phyloP scores from a whole-genome alignment of 2,797 vertebrate species.

The Semotilus atromaculatus region DNA sequence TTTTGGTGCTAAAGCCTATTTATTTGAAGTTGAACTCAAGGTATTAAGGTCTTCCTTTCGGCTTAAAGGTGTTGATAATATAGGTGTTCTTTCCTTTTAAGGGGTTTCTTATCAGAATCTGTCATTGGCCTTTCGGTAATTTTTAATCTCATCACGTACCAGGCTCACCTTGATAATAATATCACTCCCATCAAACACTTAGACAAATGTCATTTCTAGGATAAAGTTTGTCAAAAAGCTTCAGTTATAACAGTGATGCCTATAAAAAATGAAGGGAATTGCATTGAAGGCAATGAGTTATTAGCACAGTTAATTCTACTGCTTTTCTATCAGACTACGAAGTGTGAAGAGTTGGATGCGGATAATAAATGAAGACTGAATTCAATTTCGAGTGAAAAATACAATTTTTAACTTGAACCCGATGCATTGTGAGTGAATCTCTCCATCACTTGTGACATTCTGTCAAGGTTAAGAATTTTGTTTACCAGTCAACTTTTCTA shows the following conservation, averaged over 20 bases:
- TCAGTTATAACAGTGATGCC: not conserved
- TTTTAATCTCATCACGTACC: conserved; percentile 23
- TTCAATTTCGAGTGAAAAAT: conserved; percentile 26
- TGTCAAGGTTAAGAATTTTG: conserved; percentile 40
- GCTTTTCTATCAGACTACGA: conserved; percentile 26
- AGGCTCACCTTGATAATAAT: conserved; percentile 23
- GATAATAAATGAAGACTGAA: conserved; percentile 33
- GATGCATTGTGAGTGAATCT: conserved; percentile 19
- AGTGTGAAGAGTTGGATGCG: conserved; percentile 9
- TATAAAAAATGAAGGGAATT: conserved; percentile 1
- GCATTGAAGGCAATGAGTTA: conserved; percentile 27
- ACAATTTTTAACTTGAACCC: not conserved
- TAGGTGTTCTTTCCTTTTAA: conserved; percentile 20
- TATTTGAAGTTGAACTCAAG: conserved; percentile 28
- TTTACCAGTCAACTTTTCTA: conserved; percentile 38
- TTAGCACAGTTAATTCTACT: not conserved
- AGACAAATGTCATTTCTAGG: conserved; percentile 6
- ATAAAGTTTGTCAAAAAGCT: conserved; percentile 20
- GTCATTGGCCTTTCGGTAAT: not conserved
- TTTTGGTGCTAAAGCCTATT: conserved; percentile 25
- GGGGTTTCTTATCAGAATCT: not conserved
- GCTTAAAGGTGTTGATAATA: not conserved
- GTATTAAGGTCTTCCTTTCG: conserved; percentile 28
- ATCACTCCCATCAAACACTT: conserved; percentile 26
- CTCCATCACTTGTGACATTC: conserved; percentile 34